Base-by-base conservation (phyloP, 2,888 invertebrate genomes). In the Archips xylosteana region DNA sequence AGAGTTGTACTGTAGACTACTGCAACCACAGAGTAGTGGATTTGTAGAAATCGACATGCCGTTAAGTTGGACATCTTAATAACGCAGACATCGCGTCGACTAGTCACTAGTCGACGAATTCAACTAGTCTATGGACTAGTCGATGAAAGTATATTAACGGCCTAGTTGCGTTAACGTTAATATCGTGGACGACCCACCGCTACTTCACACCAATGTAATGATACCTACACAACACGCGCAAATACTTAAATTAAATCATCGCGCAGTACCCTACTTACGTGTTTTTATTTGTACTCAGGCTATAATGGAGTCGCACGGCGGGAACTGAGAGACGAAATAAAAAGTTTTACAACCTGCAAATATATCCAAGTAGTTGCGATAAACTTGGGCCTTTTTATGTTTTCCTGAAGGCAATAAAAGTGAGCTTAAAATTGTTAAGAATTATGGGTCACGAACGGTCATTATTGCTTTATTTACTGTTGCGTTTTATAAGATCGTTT, bases 291-390 rank as follows among this genome's bases (percentile, higher is more conserved):
- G 59, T 69, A 68, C 69, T 42, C 64, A 34, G 12, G 47, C 54
- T 42, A 59, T 73, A 64, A 73, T 73, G 68, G 73, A 73, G 73
- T 64, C 64, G 39, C 66, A 42, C 66, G 39, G 15, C 42, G 49
- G 59, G 51, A 64, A 39, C 59, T 34, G 63, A 74, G 60, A 69
- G 63, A 13, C 39, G 60, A 64, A 65, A 70, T 74, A 74, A 74
- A 74, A 74, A 74, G 34, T 70, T 74, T 39, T 65, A 74, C 64
- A 34, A 64, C 64, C 74, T 74, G 69, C 74, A 74, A 74, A 74
- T 74, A 74, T 60, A 69, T 64, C 59, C 57, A 51, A 64, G 64
- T 69, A 74, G 74, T 74, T 74, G 51, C 65, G 74, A 69, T 74
- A 74, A 70, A 69, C 69, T 51, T 65, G 34, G 60, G 65, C 15